A percentile compares a stretch with the other conserved stretches of the same genome.
These are phyloP conservation scores for Amphilophus citrinellus DNA, from an alignment of 2,113 vertebrate genomes.

Conservation along the genomic window DNA sequence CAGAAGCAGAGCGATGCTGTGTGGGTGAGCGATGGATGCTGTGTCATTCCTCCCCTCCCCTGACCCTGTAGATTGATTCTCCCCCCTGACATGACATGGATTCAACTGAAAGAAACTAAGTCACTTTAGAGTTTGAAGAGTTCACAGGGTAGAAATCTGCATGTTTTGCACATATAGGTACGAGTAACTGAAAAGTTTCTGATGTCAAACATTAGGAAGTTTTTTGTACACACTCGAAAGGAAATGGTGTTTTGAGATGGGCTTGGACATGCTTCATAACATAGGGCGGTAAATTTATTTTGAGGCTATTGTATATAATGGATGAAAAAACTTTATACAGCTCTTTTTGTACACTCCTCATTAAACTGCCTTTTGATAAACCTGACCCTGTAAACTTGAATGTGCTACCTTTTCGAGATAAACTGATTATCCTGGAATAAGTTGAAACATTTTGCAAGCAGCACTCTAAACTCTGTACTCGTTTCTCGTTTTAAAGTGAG, in stretches of 20 bases:
- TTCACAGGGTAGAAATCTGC: background rate
- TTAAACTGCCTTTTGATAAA: constrained; percentile 10
- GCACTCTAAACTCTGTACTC: no score
- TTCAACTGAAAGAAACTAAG: constrained; percentile 4
- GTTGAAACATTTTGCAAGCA: no score
- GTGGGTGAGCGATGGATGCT: constrained; percentile 39
- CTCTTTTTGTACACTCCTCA: background rate
- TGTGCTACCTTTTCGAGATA: no score
- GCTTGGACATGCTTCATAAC: background rate
- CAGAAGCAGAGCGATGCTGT: constrained; percentile 22
- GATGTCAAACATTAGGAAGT: background rate
- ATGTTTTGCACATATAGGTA: background rate
- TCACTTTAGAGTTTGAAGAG: background rate
- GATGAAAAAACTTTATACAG: no score
- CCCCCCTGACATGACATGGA: constrained; percentile 15
- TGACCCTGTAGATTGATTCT: constrained; percentile 63
- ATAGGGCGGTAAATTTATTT: background rate
- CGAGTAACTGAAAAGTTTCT: background rate
- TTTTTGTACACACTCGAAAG: background rate
- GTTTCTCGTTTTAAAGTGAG: background rate
- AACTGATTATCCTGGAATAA: no score
- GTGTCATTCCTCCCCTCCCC: constrained; percentile 30
- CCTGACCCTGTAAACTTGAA: background rate
- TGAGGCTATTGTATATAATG: no score
- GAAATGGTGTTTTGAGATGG: background rate